A percentile compares a stretch with the other conserved stretches of the same genome.
phyloP scores from a whole-genome alignment of 2,888 invertebrate species.

The Eilema caniola region DNA sequence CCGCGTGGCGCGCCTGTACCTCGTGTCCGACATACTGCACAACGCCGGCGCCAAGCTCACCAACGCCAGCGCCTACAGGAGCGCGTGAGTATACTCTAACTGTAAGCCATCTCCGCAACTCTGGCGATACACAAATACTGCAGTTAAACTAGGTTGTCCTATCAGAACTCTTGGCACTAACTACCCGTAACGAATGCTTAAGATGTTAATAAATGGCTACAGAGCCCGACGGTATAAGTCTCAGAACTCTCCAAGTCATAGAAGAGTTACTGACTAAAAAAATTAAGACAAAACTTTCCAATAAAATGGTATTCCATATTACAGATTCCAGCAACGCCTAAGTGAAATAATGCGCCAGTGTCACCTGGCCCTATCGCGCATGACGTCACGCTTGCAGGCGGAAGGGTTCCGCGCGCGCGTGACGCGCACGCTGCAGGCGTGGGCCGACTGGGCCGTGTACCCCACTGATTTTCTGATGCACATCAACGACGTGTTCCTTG shows the following conservation, averaged over 20 bases:
- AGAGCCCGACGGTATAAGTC: no score
- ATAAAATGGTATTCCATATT: no score
- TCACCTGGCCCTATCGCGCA: slow-evolving; percentile 92
- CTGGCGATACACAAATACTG: no score
- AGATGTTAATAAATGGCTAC: no score
- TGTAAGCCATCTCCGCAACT: no score
- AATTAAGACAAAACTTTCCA: no score
- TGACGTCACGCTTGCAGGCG: slow-evolving; percentile 94
- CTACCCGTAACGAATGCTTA: no score
- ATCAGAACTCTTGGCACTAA: no score
- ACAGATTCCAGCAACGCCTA: slow-evolving; percentile 93
- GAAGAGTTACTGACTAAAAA: no score
- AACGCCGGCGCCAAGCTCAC: slow-evolving; percentile 98
- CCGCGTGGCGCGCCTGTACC: slow-evolving; percentile 97
- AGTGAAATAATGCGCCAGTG: slow-evolving; percentile 83
- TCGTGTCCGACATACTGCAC: slow-evolving; percentile 98
- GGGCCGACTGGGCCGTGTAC: slow-evolving; percentile 99
- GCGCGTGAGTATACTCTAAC: slow-evolving; percentile 91
- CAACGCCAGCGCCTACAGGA: slow-evolving; percentile 97
- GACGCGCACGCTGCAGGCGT: slow-evolving; percentile 95
- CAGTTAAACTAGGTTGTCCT: no score
- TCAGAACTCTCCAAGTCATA: no score
- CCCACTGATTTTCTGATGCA: slow-evolving; percentile 96
- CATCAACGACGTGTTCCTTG: slow-evolving; percentile 96
- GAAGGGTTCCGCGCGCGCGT: slow-evolving; percentile 98